A percentile compares a stretch with the other conserved stretches of the same genome.
Conservation (phyloP, 1,140 invertebrate genomes). For the Magallana angulata region DNA sequence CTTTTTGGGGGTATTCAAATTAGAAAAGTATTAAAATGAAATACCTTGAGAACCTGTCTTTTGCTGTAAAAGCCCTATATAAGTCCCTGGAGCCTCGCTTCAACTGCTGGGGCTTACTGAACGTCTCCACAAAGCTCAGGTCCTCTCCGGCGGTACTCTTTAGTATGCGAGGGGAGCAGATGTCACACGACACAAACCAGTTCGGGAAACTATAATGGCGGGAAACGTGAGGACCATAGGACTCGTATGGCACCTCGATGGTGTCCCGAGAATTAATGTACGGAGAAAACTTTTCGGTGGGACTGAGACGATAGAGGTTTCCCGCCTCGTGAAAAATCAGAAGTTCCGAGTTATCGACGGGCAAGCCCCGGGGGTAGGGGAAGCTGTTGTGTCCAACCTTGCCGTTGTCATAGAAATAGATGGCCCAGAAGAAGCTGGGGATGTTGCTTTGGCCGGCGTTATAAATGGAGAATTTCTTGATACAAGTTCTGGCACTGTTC, state of each 20-base stretch:
- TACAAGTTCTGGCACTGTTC: neutral
- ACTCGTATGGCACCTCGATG: neutral
- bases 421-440: conserved; percentile 58
- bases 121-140: conserved; percentile 29
- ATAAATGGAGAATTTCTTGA: conserved; percentile 53
- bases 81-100: conserved; percentile 20
- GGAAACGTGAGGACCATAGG: conserved; percentile 26
- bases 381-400: conserved; percentile 49
- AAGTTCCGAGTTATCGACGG: neutral
- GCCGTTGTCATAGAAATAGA: conserved; percentile 63
- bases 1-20: too few species aligned
- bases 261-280: neutral
- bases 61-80: conserved; percentile 15
- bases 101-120: conserved; percentile 13
- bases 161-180: neutral
- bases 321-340: conserved; percentile 24
- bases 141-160: conserved; percentile 18
- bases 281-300: neutral
- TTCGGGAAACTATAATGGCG: conserved; percentile 43
- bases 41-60: conserved; percentile 26
- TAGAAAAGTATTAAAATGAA: neutral
- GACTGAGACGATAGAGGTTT: conserved; percentile 22
- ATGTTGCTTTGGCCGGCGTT: conserved; percentile 61
- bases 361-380: neutral
- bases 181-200: conserved; percentile 42